phyloP scores from a whole-genome alignment of 64 coral and sea anemone species.

The Stichodactyla helianthus region DNA sequence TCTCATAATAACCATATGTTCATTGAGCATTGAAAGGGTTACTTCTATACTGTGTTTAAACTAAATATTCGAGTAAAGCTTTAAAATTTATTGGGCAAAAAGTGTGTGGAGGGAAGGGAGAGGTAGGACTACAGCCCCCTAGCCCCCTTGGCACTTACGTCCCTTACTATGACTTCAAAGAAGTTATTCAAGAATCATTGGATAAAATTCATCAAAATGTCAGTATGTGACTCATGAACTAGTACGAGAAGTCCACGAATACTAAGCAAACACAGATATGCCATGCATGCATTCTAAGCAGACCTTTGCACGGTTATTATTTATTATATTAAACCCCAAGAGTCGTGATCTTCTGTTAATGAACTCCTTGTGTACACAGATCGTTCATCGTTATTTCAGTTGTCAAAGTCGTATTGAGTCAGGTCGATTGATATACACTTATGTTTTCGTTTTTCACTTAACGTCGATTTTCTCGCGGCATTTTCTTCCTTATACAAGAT shows the following conservation, averaged over 20 bases:
- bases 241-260: no score
- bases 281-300: background rate
- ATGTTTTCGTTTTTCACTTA: background rate
- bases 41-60: no score
- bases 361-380: background rate
- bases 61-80: no score
- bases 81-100: no score
- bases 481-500: background rate
- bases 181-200: background rate
- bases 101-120: no score
- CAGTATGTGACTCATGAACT: no score
- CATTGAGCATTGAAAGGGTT: no score
- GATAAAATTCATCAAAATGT: background rate
- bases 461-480: background rate
- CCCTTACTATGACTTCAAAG: no score
- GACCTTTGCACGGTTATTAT: background rate
- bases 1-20: no score
- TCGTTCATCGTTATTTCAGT: slow-evolving; percentile 8
- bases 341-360: slow-evolving; percentile 13
- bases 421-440: background rate
- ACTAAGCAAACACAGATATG: background rate
- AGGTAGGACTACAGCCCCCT: no score
- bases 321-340: background rate
- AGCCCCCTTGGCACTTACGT: no score
- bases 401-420: background rate